Evolutionary conservation across 2,113 vertebrate genomes (phyloP).

Genomic region (Thymallus thymallus): DNA sequence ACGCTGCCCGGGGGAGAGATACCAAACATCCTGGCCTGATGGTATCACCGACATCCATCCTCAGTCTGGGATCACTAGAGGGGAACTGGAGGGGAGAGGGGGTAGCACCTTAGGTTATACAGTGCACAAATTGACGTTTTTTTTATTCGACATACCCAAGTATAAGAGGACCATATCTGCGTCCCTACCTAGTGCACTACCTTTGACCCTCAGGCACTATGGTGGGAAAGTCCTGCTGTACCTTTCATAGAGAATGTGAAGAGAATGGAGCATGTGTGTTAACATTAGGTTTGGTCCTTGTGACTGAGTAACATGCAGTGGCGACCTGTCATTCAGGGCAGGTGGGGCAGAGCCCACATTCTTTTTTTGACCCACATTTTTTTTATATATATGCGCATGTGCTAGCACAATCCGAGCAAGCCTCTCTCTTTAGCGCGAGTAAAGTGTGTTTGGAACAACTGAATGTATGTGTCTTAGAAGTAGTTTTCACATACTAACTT

Average conservation of each 20-base stretch:
- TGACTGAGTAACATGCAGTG: conserved; percentile 2
- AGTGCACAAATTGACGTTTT: not conserved
- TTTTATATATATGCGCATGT: too few relatives aligned
- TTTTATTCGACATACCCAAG: not conserved
- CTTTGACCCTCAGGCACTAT: not conserved
- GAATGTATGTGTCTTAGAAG: too few relatives aligned
- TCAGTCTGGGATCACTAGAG: conserved; percentile 6
- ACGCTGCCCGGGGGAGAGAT: conserved; percentile 16
- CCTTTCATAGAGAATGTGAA: conserved; percentile 22
- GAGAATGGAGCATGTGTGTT: conserved; percentile 24
- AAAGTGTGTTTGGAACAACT: too few relatives aligned
- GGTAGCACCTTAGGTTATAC: too few relatives aligned
- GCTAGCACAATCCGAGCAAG: too few relatives aligned
- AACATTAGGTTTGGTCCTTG: conserved; percentile 14
- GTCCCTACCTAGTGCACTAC: too few relatives aligned
- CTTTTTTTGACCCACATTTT: too few relatives aligned
- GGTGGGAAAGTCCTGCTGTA: not conserved
- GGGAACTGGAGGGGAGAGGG: not conserved
- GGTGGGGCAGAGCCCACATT: too few relatives aligned
- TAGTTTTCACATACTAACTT: too few relatives aligned
- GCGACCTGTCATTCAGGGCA: too few relatives aligned
- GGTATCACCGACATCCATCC: not conserved
- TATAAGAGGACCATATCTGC: not conserved
- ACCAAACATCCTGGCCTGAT: conserved; percentile 18
- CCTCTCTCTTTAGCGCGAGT: too few relatives aligned